phyloP scores from a whole-genome alignment of 64 coral and sea anemone genomes.

The Actinia equina region DNA sequence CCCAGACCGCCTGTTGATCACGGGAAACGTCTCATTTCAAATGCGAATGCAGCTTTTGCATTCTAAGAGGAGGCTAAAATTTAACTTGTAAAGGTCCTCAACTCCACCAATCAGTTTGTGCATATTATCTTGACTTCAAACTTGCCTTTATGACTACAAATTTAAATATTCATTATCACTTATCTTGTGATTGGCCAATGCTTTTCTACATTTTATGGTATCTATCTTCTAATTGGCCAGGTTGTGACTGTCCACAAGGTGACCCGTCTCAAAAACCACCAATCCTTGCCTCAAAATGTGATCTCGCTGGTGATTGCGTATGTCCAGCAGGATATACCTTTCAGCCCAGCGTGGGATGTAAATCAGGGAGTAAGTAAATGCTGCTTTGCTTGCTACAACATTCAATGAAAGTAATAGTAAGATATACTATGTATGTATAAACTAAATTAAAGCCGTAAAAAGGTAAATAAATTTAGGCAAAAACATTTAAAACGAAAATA shows the following conservation, averaged over 20 bases:
- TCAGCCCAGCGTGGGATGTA: background rate
- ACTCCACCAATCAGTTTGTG: too few relatives aligned
- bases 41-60: too few relatives aligned
- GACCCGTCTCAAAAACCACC: background rate
- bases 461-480: too few relatives aligned
- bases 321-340: background rate
- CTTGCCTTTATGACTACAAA: too few relatives aligned
- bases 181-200: too few relatives aligned
- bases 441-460: background rate
- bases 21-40: too few relatives aligned
- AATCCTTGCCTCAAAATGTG: background rate
- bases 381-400: background rate
- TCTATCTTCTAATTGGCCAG: slow-evolving; percentile 4
- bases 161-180: too few relatives aligned
- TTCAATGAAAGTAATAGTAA: background rate
- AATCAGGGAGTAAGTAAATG: background rate
- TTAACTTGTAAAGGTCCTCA: too few relatives aligned
- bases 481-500: too few relatives aligned
- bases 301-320: background rate
- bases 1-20: too few relatives aligned
- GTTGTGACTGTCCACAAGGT: slow-evolving; percentile 47
- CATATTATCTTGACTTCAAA: too few relatives aligned
- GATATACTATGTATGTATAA: background rate
- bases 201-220: background rate
- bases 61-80: too few relatives aligned